A percentile compares a stretch with the other conserved stretches of the same genome.
Evolutionary conservation across 1,140 invertebrate species (phyloP).

Genomic region (Ostrea denselamellosa): DNA sequence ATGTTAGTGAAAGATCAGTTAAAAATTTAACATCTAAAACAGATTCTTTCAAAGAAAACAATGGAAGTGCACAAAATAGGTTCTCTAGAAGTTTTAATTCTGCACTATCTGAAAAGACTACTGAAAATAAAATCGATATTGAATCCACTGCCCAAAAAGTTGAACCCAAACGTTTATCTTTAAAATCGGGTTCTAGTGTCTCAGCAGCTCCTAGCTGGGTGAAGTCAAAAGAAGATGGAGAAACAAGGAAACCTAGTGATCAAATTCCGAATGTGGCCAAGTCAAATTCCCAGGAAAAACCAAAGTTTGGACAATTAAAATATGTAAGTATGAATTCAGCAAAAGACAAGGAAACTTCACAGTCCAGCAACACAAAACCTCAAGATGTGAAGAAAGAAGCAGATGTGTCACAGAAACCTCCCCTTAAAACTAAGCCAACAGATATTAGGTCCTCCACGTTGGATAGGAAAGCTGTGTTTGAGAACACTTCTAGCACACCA

Average conservation of each 20-base stretch:
- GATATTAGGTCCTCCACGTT: slow-evolving; percentile 24
- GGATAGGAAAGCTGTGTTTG: slow-evolving; percentile 31
- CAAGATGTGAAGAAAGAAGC: slow-evolving; percentile 43
- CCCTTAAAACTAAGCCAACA: slow-evolving; percentile 17
- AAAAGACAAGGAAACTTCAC: slow-evolving; percentile 2
- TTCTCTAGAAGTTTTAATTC: slow-evolving; percentile 27
- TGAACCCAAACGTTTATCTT: slow-evolving; percentile 57
- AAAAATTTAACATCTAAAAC: slow-evolving; percentile 43
- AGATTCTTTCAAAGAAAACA: slow-evolving; percentile 43
- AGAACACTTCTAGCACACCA: slow-evolving; percentile 37
- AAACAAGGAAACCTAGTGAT: slow-evolving; percentile 36
- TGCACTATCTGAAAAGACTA: slow-evolving; percentile 30
- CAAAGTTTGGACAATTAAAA: slow-evolving; percentile 10
- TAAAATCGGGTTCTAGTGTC: slow-evolving; percentile 29
- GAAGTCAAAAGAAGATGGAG: slow-evolving; percentile 38
- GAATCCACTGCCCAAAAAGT: slow-evolving; percentile 36
- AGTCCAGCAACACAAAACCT: slow-evolving; percentile 9
- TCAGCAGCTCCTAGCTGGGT: slow-evolving; percentile 56
- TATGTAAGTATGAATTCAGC: neutral
- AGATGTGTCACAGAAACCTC: slow-evolving; percentile 31
- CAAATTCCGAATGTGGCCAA: slow-evolving; percentile 38
- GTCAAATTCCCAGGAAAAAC: slow-evolving; percentile 47
- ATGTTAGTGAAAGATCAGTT: slow-evolving; percentile 3
- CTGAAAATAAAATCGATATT: slow-evolving; percentile 36
- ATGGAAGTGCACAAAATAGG: slow-evolving; percentile 6